Conservation (phyloP, 1,140 invertebrate species). For the Drosophila arawakana region DNA sequence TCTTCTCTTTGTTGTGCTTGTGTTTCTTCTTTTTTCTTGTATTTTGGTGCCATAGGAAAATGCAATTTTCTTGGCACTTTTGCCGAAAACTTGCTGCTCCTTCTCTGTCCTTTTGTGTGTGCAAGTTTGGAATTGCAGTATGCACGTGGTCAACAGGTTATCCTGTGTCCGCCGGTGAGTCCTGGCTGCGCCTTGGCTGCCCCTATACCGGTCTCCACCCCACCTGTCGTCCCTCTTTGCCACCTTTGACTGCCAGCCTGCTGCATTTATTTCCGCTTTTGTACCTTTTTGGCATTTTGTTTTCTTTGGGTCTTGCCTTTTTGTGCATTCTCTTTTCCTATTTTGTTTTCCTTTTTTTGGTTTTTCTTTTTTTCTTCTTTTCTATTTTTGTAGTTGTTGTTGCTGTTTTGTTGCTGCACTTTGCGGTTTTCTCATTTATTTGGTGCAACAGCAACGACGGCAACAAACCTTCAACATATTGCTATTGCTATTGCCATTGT, state of each 20-base stretch:
- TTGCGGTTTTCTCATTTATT: constrained; percentile 82
- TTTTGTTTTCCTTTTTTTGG: constrained; percentile 35
- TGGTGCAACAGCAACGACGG: constrained; percentile 43
- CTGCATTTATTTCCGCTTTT: constrained; percentile 81
- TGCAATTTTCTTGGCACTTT: constrained; percentile 83
- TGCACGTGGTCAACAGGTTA: constrained; percentile 82
- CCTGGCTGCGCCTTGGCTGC: constrained; percentile 34
- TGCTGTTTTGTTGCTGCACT: constrained; percentile 33
- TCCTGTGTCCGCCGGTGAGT: constrained; percentile 61
- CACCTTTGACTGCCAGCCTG: constrained; percentile 53
- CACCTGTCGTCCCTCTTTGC: not conserved
- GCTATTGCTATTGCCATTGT: constrained; percentile 22
- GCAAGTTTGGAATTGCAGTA: constrained; percentile 67
- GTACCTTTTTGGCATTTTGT: constrained; percentile 81
- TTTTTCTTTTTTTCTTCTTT: constrained; percentile 21
- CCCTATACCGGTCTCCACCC: not conserved
- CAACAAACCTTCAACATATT: constrained; percentile 61
- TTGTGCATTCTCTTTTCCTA: constrained; percentile 26
- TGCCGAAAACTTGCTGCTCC: constrained; percentile 67
- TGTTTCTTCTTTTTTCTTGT: not conserved
- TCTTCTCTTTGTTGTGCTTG: not conserved
- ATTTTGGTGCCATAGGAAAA: constrained; percentile 53
- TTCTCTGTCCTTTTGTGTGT: constrained; percentile 22
- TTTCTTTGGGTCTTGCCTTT: constrained; percentile 59
- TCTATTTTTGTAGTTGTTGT: constrained; percentile 49